Conservation (phyloP, 2,888 invertebrate species). For the Chalcis sispes region DNA sequence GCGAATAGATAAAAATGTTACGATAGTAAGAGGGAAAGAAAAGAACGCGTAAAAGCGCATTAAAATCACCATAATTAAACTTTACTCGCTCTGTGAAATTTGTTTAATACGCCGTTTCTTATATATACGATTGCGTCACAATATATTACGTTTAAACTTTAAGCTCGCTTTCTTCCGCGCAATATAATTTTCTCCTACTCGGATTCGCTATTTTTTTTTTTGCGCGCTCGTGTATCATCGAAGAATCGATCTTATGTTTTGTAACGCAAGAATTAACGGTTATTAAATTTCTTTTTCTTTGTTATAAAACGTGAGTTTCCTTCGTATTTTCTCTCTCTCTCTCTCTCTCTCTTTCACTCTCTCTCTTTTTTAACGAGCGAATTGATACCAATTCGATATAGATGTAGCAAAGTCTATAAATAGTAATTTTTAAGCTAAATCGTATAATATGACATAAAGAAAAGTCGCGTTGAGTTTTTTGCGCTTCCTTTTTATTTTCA, state of each 20-base stretch:
- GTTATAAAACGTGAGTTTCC: conserved; percentile 1
- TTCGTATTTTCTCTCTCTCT: background rate
- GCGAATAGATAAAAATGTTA: no score
- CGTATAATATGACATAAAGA: no score
- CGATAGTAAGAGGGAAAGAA: no score
- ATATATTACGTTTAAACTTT: conserved; percentile 32
- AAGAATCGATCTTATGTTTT: conserved; percentile 19
- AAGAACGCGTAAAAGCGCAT: conserved; percentile 51
- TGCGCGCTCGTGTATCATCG: conserved; percentile 12
- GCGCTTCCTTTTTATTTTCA: no score
- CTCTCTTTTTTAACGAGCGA: background rate
- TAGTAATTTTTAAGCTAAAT: background rate
- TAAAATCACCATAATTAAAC: conserved; percentile 57
- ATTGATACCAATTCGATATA: background rate
- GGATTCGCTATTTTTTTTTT: background rate
- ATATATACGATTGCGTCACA: conserved; percentile 41
- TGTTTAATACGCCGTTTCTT: conserved; percentile 31
- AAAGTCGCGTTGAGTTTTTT: no score
- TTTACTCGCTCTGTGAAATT: conserved; percentile 52
- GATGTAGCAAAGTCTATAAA: background rate
- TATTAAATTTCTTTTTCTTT: conserved; percentile 29
- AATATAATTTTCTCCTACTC: conserved; percentile 15
- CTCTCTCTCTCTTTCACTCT: background rate
- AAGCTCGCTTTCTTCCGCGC: conserved; percentile 31
- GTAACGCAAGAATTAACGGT: conserved; percentile 11